phyloP scores from a whole-genome alignment of 2,888 invertebrate species.

The Chouioia cunea region DNA sequence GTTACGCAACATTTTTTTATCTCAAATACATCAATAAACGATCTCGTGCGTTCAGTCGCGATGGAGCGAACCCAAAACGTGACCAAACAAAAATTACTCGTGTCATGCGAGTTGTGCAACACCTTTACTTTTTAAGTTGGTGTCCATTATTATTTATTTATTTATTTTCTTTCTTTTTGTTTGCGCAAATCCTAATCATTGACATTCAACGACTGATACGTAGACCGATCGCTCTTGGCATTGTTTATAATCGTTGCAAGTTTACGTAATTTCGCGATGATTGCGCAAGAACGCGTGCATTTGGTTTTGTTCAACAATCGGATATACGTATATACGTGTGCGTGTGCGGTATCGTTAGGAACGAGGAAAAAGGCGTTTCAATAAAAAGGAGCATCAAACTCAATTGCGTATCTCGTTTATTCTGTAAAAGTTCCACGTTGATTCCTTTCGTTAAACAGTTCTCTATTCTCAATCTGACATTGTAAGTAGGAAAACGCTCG shows the following conservation, averaged over 20 bases:
- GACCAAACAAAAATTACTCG: neutral
- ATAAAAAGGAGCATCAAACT: slow-evolving; percentile 27
- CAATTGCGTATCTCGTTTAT: slow-evolving; percentile 40
- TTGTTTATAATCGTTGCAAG: slow-evolving; percentile 36
- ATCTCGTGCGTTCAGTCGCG: no score
- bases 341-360: neutral
- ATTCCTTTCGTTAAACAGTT: neutral
- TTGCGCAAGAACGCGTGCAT: slow-evolving; percentile 23
- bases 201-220: neutral
- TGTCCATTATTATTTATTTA: no score
- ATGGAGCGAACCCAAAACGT: neutral
- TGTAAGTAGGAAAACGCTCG: slow-evolving; percentile 38
- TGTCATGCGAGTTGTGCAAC: neutral
- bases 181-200: neutral
- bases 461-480: slow-evolving; percentile 22
- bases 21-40: no score
- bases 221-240: neutral
- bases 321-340: neutral
- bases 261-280: slow-evolving; percentile 40
- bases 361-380: neutral
- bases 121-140: no score
- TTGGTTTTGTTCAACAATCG: slow-evolving; percentile 21
- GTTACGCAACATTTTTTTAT: no score
- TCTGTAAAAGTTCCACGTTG: slow-evolving; percentile 36
- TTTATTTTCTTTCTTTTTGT: no score